Evolutionary conservation across 2,888 invertebrate genomes (phyloP).

Genomic region (Mesochorus sp.): DNA sequence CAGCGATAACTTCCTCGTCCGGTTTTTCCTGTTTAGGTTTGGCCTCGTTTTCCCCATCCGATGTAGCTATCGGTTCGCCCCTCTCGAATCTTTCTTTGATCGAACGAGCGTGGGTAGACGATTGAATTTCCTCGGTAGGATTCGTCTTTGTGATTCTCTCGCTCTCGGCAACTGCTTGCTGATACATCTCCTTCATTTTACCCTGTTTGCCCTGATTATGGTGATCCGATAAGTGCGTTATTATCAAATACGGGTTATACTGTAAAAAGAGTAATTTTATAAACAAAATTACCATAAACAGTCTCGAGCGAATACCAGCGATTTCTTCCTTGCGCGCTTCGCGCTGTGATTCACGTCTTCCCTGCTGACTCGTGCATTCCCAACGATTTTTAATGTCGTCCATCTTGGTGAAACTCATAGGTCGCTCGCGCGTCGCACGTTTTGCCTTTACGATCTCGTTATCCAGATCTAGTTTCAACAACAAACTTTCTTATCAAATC

Average conservation of each 20-base stretch:
- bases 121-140: slow-evolving; percentile 79
- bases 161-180: slow-evolving; percentile 93
- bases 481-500: neutral
- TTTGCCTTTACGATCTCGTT: slow-evolving; percentile 85
- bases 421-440: slow-evolving; percentile 87
- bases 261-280: neutral
- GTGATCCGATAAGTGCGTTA: neutral
- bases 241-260: neutral
- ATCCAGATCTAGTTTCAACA: slow-evolving; percentile 84
- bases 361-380: slow-evolving; percentile 84
- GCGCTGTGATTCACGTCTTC: slow-evolving; percentile 85
- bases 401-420: slow-evolving; percentile 92
- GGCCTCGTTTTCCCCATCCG: slow-evolving; percentile 84
- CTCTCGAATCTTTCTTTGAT: slow-evolving; percentile 92
- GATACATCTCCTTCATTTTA: slow-evolving; percentile 95
- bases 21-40: slow-evolving; percentile 85
- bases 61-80: slow-evolving; percentile 86
- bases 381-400: slow-evolving; percentile 92
- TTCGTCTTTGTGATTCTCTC: slow-evolving; percentile 84
- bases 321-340: slow-evolving; percentile 95
- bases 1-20: slow-evolving; percentile 91
- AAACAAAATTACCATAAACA: slow-evolving; percentile 87
- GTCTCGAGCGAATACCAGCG: slow-evolving; percentile 91
- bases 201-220: slow-evolving; percentile 92
- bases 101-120: slow-evolving; percentile 83